Conservation (phyloP, 2,113 vertebrate genomes). For the Ondatra zibethicus region DNA sequence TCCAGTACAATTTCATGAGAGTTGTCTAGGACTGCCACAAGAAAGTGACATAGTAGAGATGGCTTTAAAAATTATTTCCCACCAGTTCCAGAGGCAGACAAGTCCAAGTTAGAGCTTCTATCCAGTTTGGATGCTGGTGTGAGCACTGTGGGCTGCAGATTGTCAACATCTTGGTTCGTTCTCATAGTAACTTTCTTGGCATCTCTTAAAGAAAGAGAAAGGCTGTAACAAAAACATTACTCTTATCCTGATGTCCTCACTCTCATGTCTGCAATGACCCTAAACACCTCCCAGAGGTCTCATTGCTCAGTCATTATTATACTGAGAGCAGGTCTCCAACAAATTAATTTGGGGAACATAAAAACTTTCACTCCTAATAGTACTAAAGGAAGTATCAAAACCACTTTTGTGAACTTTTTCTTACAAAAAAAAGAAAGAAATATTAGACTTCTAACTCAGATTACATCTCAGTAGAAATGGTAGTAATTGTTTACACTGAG, state of each 20-base stretch:
- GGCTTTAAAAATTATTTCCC: background rate
- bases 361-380: background rate
- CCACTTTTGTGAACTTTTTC: background rate
- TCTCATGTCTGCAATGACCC: background rate
- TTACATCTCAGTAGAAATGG: background rate
- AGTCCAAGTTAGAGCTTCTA: background rate
- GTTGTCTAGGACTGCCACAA: background rate
- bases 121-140: background rate
- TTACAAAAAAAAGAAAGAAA: background rate
- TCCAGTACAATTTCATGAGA: background rate
- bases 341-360: background rate
- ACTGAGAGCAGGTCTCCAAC: background rate
- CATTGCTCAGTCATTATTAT: background rate
- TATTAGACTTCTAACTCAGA: background rate
- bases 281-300: background rate
- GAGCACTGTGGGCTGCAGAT: background rate
- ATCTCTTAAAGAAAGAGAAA: background rate
- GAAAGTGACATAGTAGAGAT: background rate
- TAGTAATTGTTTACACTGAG: background rate
- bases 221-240: background rate
- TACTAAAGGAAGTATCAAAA: background rate
- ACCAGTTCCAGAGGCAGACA: background rate
- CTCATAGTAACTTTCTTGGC: background rate
- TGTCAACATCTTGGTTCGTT: background rate
- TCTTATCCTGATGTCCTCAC: background rate